These are phyloP conservation scores for Pelosia muscerda DNA, from an alignment of 2,888 invertebrate genomes.

Conservation along the genomic window DNA sequence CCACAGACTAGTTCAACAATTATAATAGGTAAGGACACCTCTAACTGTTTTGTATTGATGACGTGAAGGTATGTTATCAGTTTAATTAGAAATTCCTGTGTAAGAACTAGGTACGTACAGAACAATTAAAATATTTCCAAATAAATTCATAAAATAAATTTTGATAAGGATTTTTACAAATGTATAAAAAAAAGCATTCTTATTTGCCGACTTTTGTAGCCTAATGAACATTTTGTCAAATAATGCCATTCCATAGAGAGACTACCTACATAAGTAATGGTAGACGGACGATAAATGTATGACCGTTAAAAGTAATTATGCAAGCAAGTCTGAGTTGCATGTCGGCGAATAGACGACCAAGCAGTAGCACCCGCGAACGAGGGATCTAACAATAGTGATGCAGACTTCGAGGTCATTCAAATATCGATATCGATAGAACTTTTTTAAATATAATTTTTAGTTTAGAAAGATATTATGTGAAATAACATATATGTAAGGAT, in stretches of 20 bases:
- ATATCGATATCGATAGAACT: conserved; percentile 68
- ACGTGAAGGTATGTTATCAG: no score
- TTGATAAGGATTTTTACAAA: neutral
- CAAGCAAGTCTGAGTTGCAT: conserved; percentile 71
- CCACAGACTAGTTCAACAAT: no score
- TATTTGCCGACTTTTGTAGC: neutral
- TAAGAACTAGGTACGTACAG: neutral
- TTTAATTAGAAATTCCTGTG: neutral
- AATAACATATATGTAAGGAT: no score
- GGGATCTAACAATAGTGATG: conserved; percentile 64
- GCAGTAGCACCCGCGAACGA: conserved; percentile 63
- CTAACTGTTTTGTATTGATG: no score
- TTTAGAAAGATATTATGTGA: neutral
- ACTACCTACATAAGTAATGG: neutral
- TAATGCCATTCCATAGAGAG: conserved; percentile 17
- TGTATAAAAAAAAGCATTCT: neutral
- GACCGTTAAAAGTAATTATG: conserved; percentile 78
- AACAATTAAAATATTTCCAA: neutral
- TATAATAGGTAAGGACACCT: no score
- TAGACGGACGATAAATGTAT: conserved; percentile 15
- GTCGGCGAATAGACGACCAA: conserved; percentile 59
- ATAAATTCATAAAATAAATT: neutral
- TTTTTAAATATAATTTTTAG: neutral
- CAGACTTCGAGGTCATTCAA: conserved; percentile 71
- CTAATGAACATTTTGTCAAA: conserved; percentile 15